Base-by-base conservation (phyloP, 2,888 invertebrate genomes). In the Allolobophora icterica region DNA sequence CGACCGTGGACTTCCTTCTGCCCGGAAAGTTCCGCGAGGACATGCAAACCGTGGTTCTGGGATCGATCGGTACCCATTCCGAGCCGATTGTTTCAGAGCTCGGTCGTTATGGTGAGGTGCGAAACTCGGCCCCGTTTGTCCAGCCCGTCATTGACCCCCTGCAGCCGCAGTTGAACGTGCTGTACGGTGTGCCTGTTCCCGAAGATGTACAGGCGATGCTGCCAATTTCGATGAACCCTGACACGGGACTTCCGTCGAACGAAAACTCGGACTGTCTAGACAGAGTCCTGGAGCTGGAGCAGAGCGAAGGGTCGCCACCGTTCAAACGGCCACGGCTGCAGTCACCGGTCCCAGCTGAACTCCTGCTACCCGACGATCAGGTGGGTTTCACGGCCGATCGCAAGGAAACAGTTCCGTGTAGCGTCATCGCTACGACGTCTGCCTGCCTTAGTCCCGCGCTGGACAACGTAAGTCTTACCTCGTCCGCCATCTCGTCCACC, bases 21-120 rank as follows among this genome's bases (percentile, higher is more conserved):
- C 87, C 87, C 35, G 87, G 38, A 38, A 87, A 87, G 38, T 87
- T 87, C 87, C 87, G 87, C 87, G 87, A 87, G 34, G 87, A 87
- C 38, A 38, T 87, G 34, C 87, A 87, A 17, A 33, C 87, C 8
- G 38, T 38, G 45, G 71, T 89, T n/a, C 45, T 91, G 13, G 84
- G 34, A 42, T 38, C 91, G 24, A 42, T 91, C 90, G 35, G n/a
- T 17, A 5, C 42, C 34, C 33, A 71, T n/a, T 33, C 84, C 45
- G 84, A 40, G 87, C 35, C 83, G 84, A n/a, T n/a, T n/a, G 35
- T 15, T 13, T 89, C 35, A 52, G 34, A 89, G 42, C 15, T 34
- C 17, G 21, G 42, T 42, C 34, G 34, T 34, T 89, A 45, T 17
- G 33, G 21, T n/a, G 40, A 40, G 42, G 40, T 52, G 40, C 30